Evolutionary conservation across 2,113 vertebrate genomes (phyloP).

Genomic region (Gopherus flavomarginatus): DNA sequence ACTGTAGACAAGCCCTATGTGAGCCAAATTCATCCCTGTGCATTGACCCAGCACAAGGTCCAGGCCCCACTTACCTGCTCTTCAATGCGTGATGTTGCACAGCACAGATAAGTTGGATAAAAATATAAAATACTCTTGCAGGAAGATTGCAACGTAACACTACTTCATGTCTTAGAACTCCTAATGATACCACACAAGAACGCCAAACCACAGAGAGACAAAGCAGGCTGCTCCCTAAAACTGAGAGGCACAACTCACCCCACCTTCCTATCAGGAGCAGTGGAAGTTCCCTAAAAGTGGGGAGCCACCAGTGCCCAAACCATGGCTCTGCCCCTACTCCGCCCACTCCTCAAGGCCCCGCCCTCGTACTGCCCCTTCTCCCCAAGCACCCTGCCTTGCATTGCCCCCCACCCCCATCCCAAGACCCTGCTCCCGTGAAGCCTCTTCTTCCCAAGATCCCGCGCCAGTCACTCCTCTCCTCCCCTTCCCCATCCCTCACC

Average conservation of each 20-base stretch:
- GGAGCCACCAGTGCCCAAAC: no score
- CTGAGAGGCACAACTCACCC: not conserved
- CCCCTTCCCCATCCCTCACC: rapidly evolving
- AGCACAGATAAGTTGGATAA: not conserved
- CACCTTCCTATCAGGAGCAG: not conserved
- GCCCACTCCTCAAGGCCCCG: no score
- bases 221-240: not conserved
- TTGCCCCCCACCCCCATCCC: no score
- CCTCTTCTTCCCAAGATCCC: no score
- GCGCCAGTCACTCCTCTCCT: no score
- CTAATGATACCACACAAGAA: not conserved
- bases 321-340: no score
- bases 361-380: no score
- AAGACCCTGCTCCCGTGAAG: no score
- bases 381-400: no score
- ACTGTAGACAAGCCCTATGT: not conserved
- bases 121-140: not conserved
- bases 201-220: not conserved
- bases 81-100: not conserved
- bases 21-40: not conserved
- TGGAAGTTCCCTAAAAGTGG: no score
- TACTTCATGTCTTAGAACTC: not conserved
- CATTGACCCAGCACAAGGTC: not conserved
- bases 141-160: not conserved
- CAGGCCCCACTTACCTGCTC: not conserved